Base-by-base conservation (phyloP, 2,888 invertebrate genomes). In the Synanthedon myopaeformis region DNA sequence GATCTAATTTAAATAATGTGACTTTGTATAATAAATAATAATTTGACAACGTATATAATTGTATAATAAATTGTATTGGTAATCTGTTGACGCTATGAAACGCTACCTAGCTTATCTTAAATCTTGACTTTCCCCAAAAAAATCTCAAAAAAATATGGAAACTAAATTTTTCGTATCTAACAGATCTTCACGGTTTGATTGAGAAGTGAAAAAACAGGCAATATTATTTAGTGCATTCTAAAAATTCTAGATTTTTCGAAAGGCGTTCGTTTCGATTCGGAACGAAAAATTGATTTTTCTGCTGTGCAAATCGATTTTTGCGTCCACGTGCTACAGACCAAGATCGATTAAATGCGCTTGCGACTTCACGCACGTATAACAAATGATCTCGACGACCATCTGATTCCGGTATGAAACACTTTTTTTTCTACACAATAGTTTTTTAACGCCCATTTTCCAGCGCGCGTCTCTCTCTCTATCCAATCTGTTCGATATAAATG, bases 351-450 rank as follows among this genome's bases (percentile, higher is more conserved):
- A 63, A 53, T 66, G 74, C 79, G 74, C 79, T 75, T 72, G 76
- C 71, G 63, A 65, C 70, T 80, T 79, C 76, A 84, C 82, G 84
- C 84, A 82, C 82, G 83, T 73, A 69, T 60, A 59, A 53, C 59
- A 65, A 64, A 65, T 69, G 73, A 71, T 70, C 63, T 63, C 63
- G 63, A 57, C 69, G 69, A 66, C 71, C 70, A 69, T 72, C 76
- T 74, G 76, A 71, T 72, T 74, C 73, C 72, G 76, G 71, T 66
- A 35, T 35, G 35, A 35, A 35, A 68, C 70, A 69, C 74, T 77
- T 74, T 71, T n/a, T 72, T 65, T 66, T 56, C 63, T 62, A 59
- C 59, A 63, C 64, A 54, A 66, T 61, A 62, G 66, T 69, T 65
- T 69, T 66, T 60, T 58, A 57, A 54, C 61, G 69, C 69, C 72